Evolutionary conservation across 1,140 invertebrate species (phyloP), one percentile per base, ranked within the genome.

Genomic region (Drosophila prosaltans): DNA sequence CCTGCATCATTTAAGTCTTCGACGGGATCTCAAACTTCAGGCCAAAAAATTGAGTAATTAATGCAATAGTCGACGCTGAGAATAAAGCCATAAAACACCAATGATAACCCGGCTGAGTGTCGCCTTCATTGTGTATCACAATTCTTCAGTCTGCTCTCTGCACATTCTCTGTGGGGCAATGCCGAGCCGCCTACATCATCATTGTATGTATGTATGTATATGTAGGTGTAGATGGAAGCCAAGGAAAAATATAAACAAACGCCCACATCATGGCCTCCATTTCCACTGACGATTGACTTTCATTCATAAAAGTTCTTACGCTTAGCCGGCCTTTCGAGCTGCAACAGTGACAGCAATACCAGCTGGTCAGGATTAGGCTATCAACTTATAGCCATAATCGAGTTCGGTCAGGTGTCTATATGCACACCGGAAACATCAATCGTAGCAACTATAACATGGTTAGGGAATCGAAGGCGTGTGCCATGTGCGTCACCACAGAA

Each of bases 271-370:
- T 72, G 43, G 36, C 71, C 58, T 57, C 36, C 62, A 75, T 79
- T 78, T 69, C 70, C 77, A 77, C 57, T 51, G 62, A 45, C 79
- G 69, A 86, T 86, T 72, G 75, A 32, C 65, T 72, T 88, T 80
- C 83, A 88, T 86, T 86, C 83, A 86, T 86, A 88, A 86, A 82
- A 88, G 41, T 78, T 69, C 61, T 62, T 77, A 74, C 80, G 72
- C 51, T 59, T 59, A 59, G n/a, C 57, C 30, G 57, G 57, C 24
- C 45, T 51, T 51, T 51, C n/a, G 32, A 26, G 45, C 9, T 26
- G 8, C 45, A 24, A 10, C 9, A 21, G 30, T 3, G 5, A 16
- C n/a, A 58, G 30, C 28, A 40, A 5, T 1, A 40, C 28, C 58
- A 16, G 21, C 36, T 24, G 36, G 21, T 11, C 58, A 60, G 36